Evolutionary conservation across 1,140 invertebrate genomes (phyloP).

Genomic region (Tribolium madens): DNA sequence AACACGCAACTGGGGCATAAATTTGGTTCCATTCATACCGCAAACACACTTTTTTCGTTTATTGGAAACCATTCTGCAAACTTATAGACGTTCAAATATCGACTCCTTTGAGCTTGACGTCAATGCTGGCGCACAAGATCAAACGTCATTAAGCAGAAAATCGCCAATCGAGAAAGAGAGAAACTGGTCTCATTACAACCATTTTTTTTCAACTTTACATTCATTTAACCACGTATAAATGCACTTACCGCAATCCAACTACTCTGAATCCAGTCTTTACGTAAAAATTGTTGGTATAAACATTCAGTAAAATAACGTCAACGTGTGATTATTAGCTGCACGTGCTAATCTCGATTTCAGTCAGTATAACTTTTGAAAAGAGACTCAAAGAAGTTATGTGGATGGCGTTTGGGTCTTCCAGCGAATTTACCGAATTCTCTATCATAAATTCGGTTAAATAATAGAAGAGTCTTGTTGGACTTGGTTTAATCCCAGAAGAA

Average conservation of each 20-base stretch:
- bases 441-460: background rate
- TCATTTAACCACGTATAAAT: background rate
- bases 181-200: no score
- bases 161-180: no score
- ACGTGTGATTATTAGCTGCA: background rate
- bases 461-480: background rate
- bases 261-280: background rate
- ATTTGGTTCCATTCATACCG: background rate
- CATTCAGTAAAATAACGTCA: background rate
- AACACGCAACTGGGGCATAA: background rate
- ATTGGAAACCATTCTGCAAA: background rate
- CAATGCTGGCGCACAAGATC: no score
- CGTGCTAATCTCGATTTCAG: background rate
- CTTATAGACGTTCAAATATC: no score
- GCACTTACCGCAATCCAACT: background rate
- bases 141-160: no score
- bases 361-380: background rate
- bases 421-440: background rate
- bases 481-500: background rate
- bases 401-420: background rate
- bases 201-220: background rate
- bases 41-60: background rate
- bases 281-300: background rate
- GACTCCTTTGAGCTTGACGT: no score
- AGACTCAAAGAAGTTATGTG: background rate